A percentile compares a stretch with the other conserved stretches of the same genome.
phyloP scores from a whole-genome alignment of 2,888 invertebrate genomes.

The Mallateleia sp. region DNA sequence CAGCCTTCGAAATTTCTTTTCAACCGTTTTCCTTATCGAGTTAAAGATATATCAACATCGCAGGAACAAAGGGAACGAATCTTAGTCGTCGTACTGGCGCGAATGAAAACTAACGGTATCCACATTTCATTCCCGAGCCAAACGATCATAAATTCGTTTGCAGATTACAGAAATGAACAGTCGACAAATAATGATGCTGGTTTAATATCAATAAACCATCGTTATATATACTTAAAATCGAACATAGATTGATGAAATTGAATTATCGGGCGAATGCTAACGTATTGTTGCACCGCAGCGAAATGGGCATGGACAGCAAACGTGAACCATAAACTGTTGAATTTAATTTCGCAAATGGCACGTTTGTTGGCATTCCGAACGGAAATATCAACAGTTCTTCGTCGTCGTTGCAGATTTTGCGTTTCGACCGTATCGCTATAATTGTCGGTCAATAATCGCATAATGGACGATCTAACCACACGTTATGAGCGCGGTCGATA shows the following conservation, averaged over 20 bases:
- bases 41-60: conserved; percentile 44
- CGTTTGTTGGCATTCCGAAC: conserved; percentile 68
- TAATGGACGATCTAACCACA: conserved; percentile 77
- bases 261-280: conserved; percentile 55
- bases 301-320: conserved; percentile 64
- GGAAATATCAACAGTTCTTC: conserved; percentile 78
- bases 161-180: conserved; percentile 50
- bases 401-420: conserved; percentile 44
- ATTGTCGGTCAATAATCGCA: conserved; percentile 80
- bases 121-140: neutral
- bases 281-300: conserved; percentile 45
- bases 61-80: conserved; percentile 48
- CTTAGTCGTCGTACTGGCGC: conserved; percentile 3
- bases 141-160: conserved; percentile 31
- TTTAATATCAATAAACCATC: conserved; percentile 41
- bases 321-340: conserved; percentile 80
- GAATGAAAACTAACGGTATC: conserved; percentile 41
- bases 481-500: conserved; percentile 65
- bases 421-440: conserved; percentile 52
- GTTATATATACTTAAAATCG: conserved; percentile 56
- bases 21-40: conserved; percentile 46
- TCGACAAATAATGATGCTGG: conserved; percentile 42
- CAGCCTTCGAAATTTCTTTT: conserved; percentile 49
- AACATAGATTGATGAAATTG: conserved; percentile 49
- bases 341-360: conserved; percentile 85